Evolutionary conservation across 2,113 vertebrate species (phyloP), one percentile per base, ranked within the genome.

Genomic region (Australoheros scitulus): DNA sequence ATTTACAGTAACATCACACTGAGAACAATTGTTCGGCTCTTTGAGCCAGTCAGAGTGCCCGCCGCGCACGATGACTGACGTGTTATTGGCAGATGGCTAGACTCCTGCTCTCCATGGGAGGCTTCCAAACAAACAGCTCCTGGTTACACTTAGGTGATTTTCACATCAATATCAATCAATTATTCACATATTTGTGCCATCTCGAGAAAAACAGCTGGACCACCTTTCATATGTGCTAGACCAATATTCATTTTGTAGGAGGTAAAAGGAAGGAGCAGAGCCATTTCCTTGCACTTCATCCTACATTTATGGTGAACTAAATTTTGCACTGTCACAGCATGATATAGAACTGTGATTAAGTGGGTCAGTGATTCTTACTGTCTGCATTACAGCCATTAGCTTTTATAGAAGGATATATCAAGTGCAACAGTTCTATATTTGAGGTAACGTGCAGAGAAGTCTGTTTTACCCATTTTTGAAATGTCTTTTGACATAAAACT

Each of bases 191-290:
- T 88, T 87, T 88, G 80, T 47, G 83, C 81, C 34, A 77, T 80
- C 83, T 87, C 32, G 82, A 7, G 20, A 88, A 93, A 91, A 89
- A 74, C 87, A 60, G 78, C 86, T 58, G 29, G 24, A 75, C 76
- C 87, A 81, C 77, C 76, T 91, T 86, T 91, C 64, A 79, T 24
- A 68, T 85, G 91, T 84, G 91, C 85, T 3, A 93, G 93, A 95
- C 94, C 6, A 17, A 32, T 81, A 91, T 94, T 89, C 87, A 91
- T 91, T 88, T 92, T 89, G 91, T 43, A 92, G n/a, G 72, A 89
- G 80, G 36, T 57, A 82, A 83, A 87, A 36, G 38, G 65, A 85
- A 61, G 78, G 36, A 59, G 52, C 50, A 29, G 18, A 0, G 79
- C 75, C 77, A 83, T 90, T 87, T 68, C 61, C 83, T 80, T 3